Percentiles rank a stretch among this genome's conserved stretches.
phyloP scores from a whole-genome alignment of 2,888 invertebrate genomes.

The Chrysomela aeneicollis region DNA sequence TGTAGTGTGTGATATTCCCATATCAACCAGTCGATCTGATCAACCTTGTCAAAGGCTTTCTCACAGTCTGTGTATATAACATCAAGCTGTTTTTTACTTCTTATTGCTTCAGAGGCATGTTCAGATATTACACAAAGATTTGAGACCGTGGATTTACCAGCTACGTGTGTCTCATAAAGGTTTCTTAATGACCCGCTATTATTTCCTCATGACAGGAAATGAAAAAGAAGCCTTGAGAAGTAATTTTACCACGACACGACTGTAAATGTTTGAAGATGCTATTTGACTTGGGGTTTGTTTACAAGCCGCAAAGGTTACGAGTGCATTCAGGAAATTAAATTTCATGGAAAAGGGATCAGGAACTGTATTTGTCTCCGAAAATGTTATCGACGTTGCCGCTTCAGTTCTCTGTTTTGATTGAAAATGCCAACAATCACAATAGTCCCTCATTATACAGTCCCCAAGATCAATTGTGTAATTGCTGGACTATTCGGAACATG shows the following conservation, averaged over 20 bases:
- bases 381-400: neutral
- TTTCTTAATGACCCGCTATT: neutral
- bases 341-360: neutral
- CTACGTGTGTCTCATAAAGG: neutral
- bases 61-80: no score
- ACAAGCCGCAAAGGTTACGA: neutral
- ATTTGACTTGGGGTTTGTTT: neutral
- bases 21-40: no score
- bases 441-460: no score
- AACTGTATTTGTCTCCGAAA: neutral
- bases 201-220: conserved; percentile 14
- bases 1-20: no score
- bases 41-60: no score
- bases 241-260: neutral
- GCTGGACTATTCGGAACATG: no score
- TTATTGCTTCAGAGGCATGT: no score
- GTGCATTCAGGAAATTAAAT: neutral
- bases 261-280: neutral
- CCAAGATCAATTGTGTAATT: no score
- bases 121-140: no score
- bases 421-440: neutral
- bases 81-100: no score
- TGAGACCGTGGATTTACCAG: no score
- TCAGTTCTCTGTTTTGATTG: neutral
- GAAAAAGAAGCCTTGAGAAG: neutral